phyloP scores from a whole-genome alignment of 2,797 vertebrate genomes.

The Sebastes iracundus region DNA sequence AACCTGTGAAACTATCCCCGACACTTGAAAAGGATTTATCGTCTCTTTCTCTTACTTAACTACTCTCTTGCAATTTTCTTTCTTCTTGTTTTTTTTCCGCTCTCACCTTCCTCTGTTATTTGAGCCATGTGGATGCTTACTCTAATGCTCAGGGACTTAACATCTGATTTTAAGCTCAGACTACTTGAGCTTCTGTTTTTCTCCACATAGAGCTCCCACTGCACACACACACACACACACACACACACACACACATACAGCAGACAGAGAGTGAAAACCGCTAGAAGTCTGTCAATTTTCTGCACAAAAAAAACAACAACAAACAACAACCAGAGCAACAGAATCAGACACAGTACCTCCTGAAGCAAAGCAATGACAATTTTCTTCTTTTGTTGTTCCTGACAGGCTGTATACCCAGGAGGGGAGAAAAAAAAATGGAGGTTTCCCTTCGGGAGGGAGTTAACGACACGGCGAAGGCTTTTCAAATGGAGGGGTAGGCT shows the following conservation, averaged over 20 bases:
- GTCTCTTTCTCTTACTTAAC: constrained; percentile 9
- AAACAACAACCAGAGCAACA: constrained; percentile 49
- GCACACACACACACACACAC: constrained; percentile 23
- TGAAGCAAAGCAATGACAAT: constrained; percentile 61
- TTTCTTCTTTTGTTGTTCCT: constrained; percentile 70
- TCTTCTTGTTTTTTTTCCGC: not conserved
- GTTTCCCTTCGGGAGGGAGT: constrained; percentile 68
- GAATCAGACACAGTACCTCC: constrained; percentile 62
- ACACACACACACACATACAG: constrained; percentile 17
- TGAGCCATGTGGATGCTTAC: constrained; percentile 31
- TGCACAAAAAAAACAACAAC: not conserved
- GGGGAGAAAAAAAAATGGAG: constrained; percentile 34
- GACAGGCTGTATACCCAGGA: constrained; percentile 59
- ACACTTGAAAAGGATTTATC: constrained; percentile 22
- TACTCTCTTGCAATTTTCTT: constrained; percentile 12
- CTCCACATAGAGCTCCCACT: not conserved
- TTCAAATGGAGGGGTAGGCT: constrained; percentile 64
- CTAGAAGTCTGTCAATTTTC: constrained; percentile 59
- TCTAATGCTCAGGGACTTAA: constrained; percentile 42
- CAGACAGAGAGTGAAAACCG: constrained; percentile 30
- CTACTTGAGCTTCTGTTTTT: constrained; percentile 31
- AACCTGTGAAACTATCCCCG: constrained; percentile 14
- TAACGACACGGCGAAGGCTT: constrained; percentile 72
- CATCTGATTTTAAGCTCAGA: constrained; percentile 63
- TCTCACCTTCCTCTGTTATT: constrained; percentile 20